A percentile compares a stretch with the other conserved stretches of the same genome.
phyloP scores from a whole-genome alignment of 2,888 invertebrate species.

The Thera obeliscata region DNA sequence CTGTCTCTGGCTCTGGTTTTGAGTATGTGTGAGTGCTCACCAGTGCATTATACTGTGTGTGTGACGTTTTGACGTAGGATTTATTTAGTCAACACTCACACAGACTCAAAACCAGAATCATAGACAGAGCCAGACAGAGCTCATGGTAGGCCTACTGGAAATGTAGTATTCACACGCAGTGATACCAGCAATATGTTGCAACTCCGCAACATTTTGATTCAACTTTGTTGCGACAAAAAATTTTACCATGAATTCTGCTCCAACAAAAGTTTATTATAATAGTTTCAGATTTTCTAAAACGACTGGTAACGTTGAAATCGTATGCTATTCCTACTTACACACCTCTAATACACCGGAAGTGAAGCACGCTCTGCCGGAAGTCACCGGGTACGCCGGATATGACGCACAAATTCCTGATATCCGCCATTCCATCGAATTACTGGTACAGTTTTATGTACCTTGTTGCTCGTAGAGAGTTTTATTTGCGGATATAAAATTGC shows the following conservation, averaged over 20 bases:
- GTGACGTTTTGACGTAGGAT: no score
- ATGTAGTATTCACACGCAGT: no score
- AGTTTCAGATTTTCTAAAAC: background rate
- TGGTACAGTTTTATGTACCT: slow-evolving; percentile 21
- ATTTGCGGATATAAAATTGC: background rate
- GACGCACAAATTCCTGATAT: slow-evolving; percentile 78
- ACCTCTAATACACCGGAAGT: slow-evolving; percentile 44
- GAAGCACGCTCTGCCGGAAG: slow-evolving; percentile 64
- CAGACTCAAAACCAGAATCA: no score
- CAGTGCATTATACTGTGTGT: no score
- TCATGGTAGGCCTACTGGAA: no score
- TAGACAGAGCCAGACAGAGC: no score
- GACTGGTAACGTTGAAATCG: background rate
- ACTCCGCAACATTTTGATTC: no score
- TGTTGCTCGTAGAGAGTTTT: slow-evolving; percentile 1
- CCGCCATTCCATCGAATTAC: slow-evolving; percentile 50
- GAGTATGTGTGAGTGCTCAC: no score
- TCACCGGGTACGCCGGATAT: slow-evolving; percentile 71
- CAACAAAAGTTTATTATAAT: background rate
- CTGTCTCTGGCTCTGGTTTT: no score
- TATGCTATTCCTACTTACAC: slow-evolving; percentile 3
- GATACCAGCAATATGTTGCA: no score
- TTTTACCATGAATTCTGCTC: background rate
- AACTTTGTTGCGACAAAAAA: no score
- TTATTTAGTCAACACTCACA: no score